Evolutionary conservation across 2,797 vertebrate species (phyloP), one percentile per base, ranked within the genome.

Genomic region (Pangasius larnaudii): DNA sequence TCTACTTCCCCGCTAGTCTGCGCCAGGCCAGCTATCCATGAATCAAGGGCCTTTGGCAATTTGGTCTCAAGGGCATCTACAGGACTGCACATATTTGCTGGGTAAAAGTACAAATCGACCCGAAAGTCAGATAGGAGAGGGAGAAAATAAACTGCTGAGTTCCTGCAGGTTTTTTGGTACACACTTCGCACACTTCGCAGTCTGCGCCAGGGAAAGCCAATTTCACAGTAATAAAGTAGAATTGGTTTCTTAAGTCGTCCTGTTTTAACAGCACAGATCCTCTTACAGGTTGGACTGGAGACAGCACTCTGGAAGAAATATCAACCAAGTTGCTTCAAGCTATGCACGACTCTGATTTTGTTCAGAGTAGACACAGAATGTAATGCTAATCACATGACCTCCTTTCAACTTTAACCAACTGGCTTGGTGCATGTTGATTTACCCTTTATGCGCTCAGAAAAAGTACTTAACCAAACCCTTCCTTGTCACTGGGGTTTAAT

Each of bases 21-120:
- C 46, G 63, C 69, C 71, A 46, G 27, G 86, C 89, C 90, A 92
- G 88, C 88, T 88, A 91, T 92, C 61, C 86, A 90, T 91, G 87
- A 91, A 91, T 89, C 51, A 72, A 83, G 51, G 42, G 84, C 75
- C 65, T 89, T 84, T 89, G 88, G 89, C 71, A 86, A 59, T 24
- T 69, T 61, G 69, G 85, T 86, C 90, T 88, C 67, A 42, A 49
- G 91, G 89, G 87, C 88, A 87, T 87, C 85, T 79, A 77, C n/a
- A 13, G 79, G 85, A 63, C 84, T 11, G 71, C 14, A 8, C 81
- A 83, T 81, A 89, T 81, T 88, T 82, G 13, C 78, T 61, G 78
- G 42, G 83, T 30, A 30, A 77, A 36, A 87, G 58, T 42, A 65
- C 78, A 80, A 85, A 80, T 63, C 84, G 5, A 49, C 87, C 75